Conservation (phyloP, 2,797 vertebrate species). For the Falco berigora region DNA sequence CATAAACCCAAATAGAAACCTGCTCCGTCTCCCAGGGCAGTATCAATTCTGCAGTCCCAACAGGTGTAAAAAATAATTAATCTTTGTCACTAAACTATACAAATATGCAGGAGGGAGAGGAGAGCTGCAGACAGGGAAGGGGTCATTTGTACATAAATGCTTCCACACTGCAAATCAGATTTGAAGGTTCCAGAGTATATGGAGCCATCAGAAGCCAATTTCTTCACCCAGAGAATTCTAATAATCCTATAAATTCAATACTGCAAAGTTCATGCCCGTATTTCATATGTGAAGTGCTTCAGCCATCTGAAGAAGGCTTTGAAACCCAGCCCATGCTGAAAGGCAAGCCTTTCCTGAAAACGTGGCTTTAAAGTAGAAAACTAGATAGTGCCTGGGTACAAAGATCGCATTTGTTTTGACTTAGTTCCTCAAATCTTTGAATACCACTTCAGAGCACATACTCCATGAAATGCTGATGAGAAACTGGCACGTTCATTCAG, state of each 20-base stretch:
- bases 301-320: neutral
- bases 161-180: neutral
- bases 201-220: neutral
- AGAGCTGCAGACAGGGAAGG: neutral
- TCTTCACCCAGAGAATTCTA: neutral
- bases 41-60: constrained; percentile 37
- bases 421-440: constrained; percentile 14
- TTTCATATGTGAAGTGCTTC: neutral
- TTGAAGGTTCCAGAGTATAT: neutral
- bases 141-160: neutral
- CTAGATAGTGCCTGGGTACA: neutral
- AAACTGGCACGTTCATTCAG: neutral
- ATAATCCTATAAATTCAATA: neutral
- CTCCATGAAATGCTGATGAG: neutral
- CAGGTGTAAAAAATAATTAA: constrained; percentile 63
- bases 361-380: neutral
- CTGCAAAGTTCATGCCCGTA: neutral
- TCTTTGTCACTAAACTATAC: constrained; percentile 18
- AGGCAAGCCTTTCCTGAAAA: neutral
- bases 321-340: neutral
- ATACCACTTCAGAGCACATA: neutral
- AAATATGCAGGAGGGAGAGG: neutral
- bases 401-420: constrained; percentile 45
- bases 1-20: constrained; percentile 61
- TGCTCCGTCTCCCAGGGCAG: neutral